Conservation (phyloP, 2,888 invertebrate species). For the Sarcophaga variegata region DNA sequence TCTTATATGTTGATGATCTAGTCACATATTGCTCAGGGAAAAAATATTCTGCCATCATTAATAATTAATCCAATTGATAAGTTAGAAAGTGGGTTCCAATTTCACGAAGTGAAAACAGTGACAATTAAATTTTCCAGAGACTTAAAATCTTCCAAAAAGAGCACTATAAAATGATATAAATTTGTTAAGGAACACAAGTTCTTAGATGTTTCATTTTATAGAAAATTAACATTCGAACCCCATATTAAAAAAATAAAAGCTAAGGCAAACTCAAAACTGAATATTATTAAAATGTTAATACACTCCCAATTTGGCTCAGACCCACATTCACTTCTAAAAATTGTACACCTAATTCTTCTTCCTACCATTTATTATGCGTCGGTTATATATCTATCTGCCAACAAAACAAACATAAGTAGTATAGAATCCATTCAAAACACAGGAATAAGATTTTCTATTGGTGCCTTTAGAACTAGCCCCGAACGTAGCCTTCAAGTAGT, state of each 20-base stretch:
- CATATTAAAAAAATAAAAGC: background rate
- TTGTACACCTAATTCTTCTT: background rate
- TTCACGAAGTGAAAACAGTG: no score
- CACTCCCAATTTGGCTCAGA: background rate
- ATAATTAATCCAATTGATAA: no score
- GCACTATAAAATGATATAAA: background rate
- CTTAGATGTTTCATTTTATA: background rate
- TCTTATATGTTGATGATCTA: no score
- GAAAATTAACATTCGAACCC: background rate
- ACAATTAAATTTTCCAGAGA: no score
- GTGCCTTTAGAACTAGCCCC: no score
- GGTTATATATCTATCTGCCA: background rate
- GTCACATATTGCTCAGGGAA: no score
- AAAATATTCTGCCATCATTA: no score
- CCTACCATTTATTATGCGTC: background rate
- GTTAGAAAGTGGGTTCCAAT: no score
- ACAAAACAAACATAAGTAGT: background rate
- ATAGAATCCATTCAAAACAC: background rate
- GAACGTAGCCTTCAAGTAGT: no score
- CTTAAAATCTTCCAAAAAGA: background rate
- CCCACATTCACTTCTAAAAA: background rate
- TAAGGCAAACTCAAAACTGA: background rate
- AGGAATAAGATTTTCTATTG: conserved; percentile 4
- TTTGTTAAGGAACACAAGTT: background rate
- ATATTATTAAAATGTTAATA: conserved; percentile 2